These are phyloP conservation scores for Ernsta delagoae DNA, from an alignment of 2,888 invertebrate genomes.

Conservation along the genomic window DNA sequence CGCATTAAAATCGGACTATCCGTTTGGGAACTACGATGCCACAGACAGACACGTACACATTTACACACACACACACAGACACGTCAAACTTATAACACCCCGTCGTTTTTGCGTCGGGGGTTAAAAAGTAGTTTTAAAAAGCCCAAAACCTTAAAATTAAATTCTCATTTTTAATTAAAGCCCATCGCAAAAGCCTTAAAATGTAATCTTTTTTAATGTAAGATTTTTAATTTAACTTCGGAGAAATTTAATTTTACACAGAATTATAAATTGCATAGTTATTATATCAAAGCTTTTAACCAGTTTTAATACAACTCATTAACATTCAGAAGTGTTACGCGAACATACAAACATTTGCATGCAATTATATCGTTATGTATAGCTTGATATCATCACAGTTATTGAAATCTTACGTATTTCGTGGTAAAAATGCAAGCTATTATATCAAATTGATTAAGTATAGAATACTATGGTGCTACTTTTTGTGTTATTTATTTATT, in stretches of 20 bases:
- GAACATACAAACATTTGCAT: conserved; percentile 1
- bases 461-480: background rate
- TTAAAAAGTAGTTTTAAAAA: too few relatives aligned
- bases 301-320: conserved; percentile 5
- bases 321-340: conserved; percentile 10
- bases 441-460: background rate
- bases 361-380: conserved; percentile 6
- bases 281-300: conserved; percentile 2
- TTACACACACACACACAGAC: too few relatives aligned
- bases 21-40: too few relatives aligned
- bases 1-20: too few relatives aligned
- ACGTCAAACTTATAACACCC: too few relatives aligned
- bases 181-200: too few relatives aligned
- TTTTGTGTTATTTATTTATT: background rate
- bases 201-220: too few relatives aligned
- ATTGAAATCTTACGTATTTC: background rate
- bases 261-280: background rate
- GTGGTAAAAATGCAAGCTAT: background rate
- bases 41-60: too few relatives aligned
- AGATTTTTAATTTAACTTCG: too few relatives aligned
- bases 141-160: too few relatives aligned
- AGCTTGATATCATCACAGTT: background rate
- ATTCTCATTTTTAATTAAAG: too few relatives aligned
- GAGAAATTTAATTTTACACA: background rate
- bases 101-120: too few relatives aligned